Conservation (phyloP, 2,113 vertebrate genomes). For the Cyprinodon tularosa region DNA sequence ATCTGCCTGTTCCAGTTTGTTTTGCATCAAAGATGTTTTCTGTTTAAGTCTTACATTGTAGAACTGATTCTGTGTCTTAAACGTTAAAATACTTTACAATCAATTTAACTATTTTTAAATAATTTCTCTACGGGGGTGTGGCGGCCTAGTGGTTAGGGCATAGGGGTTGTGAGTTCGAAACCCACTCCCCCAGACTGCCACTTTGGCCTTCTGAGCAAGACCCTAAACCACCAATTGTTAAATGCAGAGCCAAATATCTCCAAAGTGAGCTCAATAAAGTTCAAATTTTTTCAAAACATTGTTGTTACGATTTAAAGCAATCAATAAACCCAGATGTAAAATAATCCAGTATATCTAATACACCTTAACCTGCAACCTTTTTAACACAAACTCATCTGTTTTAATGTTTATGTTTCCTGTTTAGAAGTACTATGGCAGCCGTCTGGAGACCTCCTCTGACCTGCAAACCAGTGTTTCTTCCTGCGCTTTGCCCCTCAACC, state of each 20-base stretch:
- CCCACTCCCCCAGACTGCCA: no score
- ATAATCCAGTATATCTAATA: neutral
- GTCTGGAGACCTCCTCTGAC: slow-evolving; percentile 64
- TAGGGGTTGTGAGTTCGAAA: no score
- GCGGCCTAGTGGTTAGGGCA: no score
- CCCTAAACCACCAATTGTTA: no score
- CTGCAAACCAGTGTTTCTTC: slow-evolving; percentile 73
- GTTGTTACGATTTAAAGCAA: neutral
- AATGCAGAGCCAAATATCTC: no score
- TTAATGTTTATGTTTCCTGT: neutral
- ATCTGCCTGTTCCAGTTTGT: neutral
- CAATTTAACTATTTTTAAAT: no score
- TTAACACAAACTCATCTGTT: neutral
- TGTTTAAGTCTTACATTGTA: neutral
- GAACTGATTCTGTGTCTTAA: neutral
- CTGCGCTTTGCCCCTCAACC: slow-evolving; percentile 43
- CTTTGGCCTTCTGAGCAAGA: no score
- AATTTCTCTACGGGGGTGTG: no score
- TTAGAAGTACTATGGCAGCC: slow-evolving; percentile 74
- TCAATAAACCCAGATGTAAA: neutral
- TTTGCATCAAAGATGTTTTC: neutral
- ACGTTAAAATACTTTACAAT: no score
- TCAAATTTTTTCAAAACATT: no score
- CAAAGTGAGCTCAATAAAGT: no score
- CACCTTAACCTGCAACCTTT: neutral